phyloP scores from a whole-genome alignment of 2,113 vertebrate genomes.

The Lota lota region DNA sequence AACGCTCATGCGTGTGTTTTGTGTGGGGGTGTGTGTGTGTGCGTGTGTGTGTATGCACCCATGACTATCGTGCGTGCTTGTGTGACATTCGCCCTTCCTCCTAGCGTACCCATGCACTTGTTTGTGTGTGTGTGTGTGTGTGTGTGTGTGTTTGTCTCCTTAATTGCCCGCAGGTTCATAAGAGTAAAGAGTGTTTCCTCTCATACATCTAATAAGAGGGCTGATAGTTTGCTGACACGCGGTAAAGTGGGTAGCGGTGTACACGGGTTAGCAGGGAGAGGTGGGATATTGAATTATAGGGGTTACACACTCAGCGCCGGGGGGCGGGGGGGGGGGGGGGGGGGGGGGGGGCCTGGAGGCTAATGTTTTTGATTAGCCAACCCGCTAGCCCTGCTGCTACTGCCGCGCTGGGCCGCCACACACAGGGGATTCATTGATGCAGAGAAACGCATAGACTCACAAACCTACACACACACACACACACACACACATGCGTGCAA shows the following conservation, averaged over 20 bases:
- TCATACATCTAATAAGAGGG: constrained; percentile 54
- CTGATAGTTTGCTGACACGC: constrained; percentile 66
- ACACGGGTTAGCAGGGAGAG: constrained; percentile 54
- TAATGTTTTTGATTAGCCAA: constrained; percentile 70
- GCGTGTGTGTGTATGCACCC: no score
- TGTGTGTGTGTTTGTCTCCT: constrained; percentile 28
- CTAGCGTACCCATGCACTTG: no score
- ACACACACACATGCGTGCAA: no score
- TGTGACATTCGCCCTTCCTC: no score
- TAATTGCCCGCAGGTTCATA: constrained; percentile 58
- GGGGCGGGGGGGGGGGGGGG: constrained; percentile 37
- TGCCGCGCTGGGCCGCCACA: constrained; percentile 28
- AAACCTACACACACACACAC: constrained; percentile 19
- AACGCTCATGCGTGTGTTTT: neutral
- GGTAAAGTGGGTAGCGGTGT: constrained; percentile 52
- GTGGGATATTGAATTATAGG: constrained; percentile 64
- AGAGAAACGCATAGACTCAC: constrained; percentile 10
- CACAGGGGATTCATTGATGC: constrained; percentile 49
- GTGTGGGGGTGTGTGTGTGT: constrained; percentile 8
- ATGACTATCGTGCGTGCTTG: no score
- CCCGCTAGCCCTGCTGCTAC: constrained; percentile 30
- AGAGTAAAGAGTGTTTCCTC: constrained; percentile 35
- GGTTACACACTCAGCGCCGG: constrained; percentile 52
- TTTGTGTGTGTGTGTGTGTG: neutral
- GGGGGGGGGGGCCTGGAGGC: constrained; percentile 35